Percentiles rank a stretch among this genome's conserved stretches.
Evolutionary conservation across 2,113 vertebrate genomes (phyloP).

Genomic region (Ivindomyrus marchei): DNA sequence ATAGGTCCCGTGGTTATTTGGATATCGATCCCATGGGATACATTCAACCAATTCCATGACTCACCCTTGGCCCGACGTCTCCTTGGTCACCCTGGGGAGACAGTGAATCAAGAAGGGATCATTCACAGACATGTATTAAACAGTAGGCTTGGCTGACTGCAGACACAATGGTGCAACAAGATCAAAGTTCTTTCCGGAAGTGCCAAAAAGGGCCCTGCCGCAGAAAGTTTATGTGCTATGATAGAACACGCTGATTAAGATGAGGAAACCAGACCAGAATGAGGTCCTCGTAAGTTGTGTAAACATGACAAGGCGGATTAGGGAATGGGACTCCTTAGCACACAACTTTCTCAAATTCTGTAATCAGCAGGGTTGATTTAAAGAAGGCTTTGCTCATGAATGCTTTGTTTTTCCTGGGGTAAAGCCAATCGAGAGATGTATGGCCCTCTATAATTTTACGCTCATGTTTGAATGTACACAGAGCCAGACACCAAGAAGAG

Average conservation of each 20-base stretch:
- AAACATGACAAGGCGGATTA: not conserved
- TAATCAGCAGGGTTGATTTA: not conserved
- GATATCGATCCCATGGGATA: not conserved
- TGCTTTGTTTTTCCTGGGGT: slow-evolving; percentile 7
- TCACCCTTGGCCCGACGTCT: slow-evolving; percentile 80
- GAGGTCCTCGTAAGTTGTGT: not conserved
- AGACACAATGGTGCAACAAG: not conserved
- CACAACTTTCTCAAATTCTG: slow-evolving; percentile 2
- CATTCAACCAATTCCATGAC: slow-evolving; percentile 35
- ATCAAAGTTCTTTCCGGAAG: not conserved
- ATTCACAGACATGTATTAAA: not conserved
- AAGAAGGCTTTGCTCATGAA: not conserved
- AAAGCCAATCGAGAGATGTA: not conserved
- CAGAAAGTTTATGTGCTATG: not conserved
- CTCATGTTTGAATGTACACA: not conserved
- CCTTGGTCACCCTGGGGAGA: slow-evolving; percentile 77
- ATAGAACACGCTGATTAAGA: not conserved
- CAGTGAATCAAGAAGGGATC: slow-evolving; percentile 39
- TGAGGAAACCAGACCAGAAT: not conserved
- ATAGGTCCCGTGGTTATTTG: not conserved
- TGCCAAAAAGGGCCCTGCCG: not conserved
- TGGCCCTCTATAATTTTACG: not conserved
- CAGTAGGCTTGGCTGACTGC: not conserved
- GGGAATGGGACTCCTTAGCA: not conserved
- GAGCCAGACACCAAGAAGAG: not conserved